Percentiles rank a stretch among this genome's conserved stretches.
These are phyloP conservation scores for Lithophane socia DNA, from an alignment of 2,888 invertebrate genomes.

Conservation along the genomic window DNA sequence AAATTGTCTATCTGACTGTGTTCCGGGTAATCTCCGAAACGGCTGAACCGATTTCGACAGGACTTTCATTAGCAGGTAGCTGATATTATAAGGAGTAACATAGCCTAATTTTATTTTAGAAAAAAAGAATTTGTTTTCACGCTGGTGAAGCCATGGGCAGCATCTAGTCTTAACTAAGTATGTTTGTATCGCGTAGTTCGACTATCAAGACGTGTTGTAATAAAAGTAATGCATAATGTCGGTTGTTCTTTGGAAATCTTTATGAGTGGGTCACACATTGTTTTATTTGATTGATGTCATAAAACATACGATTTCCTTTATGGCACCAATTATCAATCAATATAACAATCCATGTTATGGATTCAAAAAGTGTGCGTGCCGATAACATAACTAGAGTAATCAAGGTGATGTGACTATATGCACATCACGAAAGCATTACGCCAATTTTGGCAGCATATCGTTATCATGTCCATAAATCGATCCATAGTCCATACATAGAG, in stretches of 20 bases:
- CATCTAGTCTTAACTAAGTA: neutral
- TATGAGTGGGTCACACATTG: neutral
- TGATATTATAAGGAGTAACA: no score
- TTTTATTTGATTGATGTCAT: conserved; percentile 18
- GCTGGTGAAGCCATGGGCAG: no score
- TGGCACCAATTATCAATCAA: neutral
- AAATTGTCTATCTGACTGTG: no score
- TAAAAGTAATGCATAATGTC: neutral
- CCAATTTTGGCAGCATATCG: neutral
- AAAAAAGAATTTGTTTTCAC: no score
- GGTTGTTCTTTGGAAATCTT: neutral
- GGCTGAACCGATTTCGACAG: no score
- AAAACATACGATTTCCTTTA: neutral
- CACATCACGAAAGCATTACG: neutral
- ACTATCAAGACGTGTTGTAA: neutral
- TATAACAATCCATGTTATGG: neutral
- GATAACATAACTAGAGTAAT: neutral
- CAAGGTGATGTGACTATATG: neutral
- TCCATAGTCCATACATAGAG: no score
- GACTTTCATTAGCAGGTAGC: no score
- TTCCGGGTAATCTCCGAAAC: no score
- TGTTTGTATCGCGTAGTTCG: neutral
- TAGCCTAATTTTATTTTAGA: no score
- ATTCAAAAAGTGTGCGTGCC: neutral
- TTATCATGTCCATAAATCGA: neutral